Evolutionary conservation across 2,113 vertebrate species (phyloP), one percentile per base, ranked within the genome.

Genomic region (Marcusenius ussheri): DNA sequence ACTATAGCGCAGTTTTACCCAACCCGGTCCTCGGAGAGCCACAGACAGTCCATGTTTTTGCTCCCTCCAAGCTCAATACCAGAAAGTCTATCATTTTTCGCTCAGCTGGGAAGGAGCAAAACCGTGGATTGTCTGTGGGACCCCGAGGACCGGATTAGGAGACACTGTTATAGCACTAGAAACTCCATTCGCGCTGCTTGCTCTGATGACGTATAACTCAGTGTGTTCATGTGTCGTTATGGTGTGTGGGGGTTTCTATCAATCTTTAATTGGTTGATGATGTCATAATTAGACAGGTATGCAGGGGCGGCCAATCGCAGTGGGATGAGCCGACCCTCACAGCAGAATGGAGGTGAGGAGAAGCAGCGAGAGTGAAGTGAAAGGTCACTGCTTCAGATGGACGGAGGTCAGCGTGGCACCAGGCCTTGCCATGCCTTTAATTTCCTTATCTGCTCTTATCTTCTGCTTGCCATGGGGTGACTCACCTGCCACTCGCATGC

Each of bases 401-500:
- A 4, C 1, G n/a, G 15, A 42, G 31, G 15, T 80, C 35, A 80
- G 11, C 1, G 3, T 39, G 74, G 74, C 74, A 39, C 74, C 31
- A 42, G 74, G 15, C 15, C 74, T 80, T 21, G 9, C 35, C 74
- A 6, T 47, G 45, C 19, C 83, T 50, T 50, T 50, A 24, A n/a
- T 86, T 50, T 49, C 47, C 83, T n/a, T 86, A 50, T 86, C 83
- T 50, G 47, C 9, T n/a, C 46, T 86, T 86, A 86, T 86, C 83
- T 49, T 49, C 19, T 11, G 27, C 42, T 46, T 24, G 7, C 35
- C 45, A 11, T 15, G 45, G 5, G 2, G 46, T 86, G 83, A 86
- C 83, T 86, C 83, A 86, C 46, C 45, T 4, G 3, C 10, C 10
- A 0, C 46, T 50, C 47, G 10, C 15, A 8, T 47, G 15, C 9